Base-by-base conservation (phyloP, 2,888 invertebrate species). In the Latrodectus elegans region DNA sequence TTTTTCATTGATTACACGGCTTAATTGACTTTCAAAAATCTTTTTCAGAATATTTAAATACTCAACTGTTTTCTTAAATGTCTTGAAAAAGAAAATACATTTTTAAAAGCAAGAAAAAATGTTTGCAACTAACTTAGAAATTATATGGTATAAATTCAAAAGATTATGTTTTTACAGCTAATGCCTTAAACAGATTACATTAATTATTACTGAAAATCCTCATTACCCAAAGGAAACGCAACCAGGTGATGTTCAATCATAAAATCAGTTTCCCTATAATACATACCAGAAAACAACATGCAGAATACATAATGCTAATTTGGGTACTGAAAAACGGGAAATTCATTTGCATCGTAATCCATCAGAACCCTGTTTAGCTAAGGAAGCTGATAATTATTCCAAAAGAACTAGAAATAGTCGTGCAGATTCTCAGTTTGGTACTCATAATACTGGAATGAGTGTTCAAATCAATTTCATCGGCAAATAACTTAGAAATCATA, bases 331-430 rank as follows among this genome's bases (percentile, higher is more conserved):
- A 9, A 65, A 65, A 9, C n/a, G 86, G 65, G 79, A 83, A 12
- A 84, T 88, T 53, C 88, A 88, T 51, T 64, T 88, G 12, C 88
- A 88, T 65, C 70, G 71, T 4, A 84, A 82, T 49, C 75, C 83
- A 49, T 88, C 88, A 9, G 79, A 75, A 52, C 68, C 75, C 1
- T 84, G 79, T 70, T n/a, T 79, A 12, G 49, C 79, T 4, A 72
- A 83, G 60, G 72, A 76, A 55, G 65, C 49, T 15, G 74, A 88
- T 64, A 84, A 79, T 53, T 83, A 55, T 72, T 60, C 74, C n/a
- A 52, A 52, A 11, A 74, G 74, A 73, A 65, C 53, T 53, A 81
- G 71, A 38, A 72, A 38, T 14, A 79, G 71, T 53, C 75, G 75
- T 26, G n/a, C 68, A 52, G 74, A 78, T 22, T 68, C 65, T 26